Conservation (phyloP, 2,113 vertebrate species). For the Phoenicopterus ruber region DNA sequence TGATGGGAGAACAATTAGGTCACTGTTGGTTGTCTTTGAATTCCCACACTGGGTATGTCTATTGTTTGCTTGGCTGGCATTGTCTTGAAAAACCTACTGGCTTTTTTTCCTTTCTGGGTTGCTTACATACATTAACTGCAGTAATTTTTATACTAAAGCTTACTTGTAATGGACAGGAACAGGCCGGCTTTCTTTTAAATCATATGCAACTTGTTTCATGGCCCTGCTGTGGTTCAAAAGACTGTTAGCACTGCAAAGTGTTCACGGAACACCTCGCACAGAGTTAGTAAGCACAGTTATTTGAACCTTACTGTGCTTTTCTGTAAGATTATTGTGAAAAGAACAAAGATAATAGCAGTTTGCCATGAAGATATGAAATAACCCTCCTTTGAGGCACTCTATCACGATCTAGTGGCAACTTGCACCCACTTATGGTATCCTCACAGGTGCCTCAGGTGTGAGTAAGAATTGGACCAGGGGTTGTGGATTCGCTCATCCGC, state of each 20-base stretch:
- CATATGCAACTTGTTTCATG: neutral
- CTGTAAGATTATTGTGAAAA: neutral
- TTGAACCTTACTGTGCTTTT: neutral
- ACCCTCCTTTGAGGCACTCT: neutral
- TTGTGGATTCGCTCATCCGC: neutral
- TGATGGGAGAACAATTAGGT: neutral
- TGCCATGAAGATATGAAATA: neutral
- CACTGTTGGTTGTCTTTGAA: conserved; percentile 19
- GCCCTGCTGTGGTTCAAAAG: neutral
- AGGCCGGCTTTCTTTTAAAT: neutral
- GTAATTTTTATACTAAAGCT: neutral
- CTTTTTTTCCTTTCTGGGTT: neutral
- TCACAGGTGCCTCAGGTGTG: neutral
- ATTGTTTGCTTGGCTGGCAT: neutral
- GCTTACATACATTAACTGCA: neutral
- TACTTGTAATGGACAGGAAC: neutral
- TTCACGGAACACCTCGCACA: neutral
- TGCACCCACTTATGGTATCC: neutral
- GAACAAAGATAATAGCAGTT: neutral
- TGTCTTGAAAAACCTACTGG: neutral
- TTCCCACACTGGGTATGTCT: neutral
- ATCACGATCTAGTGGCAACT: neutral
- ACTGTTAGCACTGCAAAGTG: neutral
- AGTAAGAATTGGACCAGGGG: neutral
- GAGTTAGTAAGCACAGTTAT: neutral